Evolutionary conservation across 2,113 vertebrate species (phyloP).

Genomic region (Hippocampus abdominalis): DNA sequence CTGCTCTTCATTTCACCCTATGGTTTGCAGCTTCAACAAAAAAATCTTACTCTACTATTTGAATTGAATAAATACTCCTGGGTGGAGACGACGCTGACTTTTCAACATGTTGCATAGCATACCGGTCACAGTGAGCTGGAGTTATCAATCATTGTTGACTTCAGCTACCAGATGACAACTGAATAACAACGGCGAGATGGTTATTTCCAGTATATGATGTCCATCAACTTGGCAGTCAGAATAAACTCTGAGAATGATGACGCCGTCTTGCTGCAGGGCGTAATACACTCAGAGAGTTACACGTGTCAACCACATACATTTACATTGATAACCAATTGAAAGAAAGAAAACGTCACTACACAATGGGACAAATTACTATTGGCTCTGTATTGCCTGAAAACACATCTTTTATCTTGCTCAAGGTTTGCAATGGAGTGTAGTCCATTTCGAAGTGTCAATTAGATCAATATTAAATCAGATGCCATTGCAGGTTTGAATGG

Average conservation of each 20-base stretch:
- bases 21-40: conserved; percentile 12
- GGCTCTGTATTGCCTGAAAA: conserved; percentile 41
- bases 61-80: conserved; percentile 34
- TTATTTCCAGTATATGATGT: conserved; percentile 13
- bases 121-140: neutral
- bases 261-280: conserved; percentile 38
- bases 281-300: conserved; percentile 58
- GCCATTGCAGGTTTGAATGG: conserved; percentile 31
- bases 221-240: conserved; percentile 5
- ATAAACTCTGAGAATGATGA: conserved; percentile 21
- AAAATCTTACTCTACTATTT: conserved; percentile 14
- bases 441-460: conserved; percentile 38
- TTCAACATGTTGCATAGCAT: conserved; percentile 30
- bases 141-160: conserved; percentile 36
- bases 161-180: conserved; percentile 45
- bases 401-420: conserved; percentile 39
- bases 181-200: neutral
- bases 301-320: conserved; percentile 59
- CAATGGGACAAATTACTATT: conserved; percentile 45
- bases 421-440: conserved; percentile 38
- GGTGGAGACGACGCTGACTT: conserved; percentile 22
- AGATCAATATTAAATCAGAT: conserved; percentile 68
- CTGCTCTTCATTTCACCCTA: conserved; percentile 42
- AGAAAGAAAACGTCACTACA: conserved; percentile 34
- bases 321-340: conserved; percentile 49